Evolutionary conservation across 2,888 invertebrate genomes (phyloP), one percentile per base, ranked within the genome.

Genomic region (Hedychridium roseum): DNA sequence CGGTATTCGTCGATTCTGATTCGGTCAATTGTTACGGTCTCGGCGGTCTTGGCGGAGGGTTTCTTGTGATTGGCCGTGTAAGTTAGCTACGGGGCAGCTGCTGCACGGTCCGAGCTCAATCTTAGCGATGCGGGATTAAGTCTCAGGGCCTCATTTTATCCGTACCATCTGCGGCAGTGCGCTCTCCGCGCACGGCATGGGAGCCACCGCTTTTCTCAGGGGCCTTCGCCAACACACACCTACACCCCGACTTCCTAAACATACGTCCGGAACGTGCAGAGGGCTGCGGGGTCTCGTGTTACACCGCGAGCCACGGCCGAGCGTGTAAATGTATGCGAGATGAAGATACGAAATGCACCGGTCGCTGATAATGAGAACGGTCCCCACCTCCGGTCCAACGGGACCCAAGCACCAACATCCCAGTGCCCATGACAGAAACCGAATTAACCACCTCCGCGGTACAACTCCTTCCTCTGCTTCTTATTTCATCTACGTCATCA

Each of bases 51-150:
- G n/a, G n/a, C n/a, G n/a, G n/a, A n/a, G n/a, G n/a, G n/a, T n/a
- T n/a, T n/a, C n/a, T 9, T 32, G 11, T 16, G 14, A 14, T 16
- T 32, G 15, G 14, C 32, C 32, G 11, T 3, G 9, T 5, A n/a
- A n/a, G n/a, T n/a, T n/a, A 14, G 32, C 32, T 11, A 9, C 32
- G 32, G 2, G 14, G 11, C n/a, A 11, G 32, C 16, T 9, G 32
- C 27, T 27, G 27, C 27, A 4, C 23, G n/a, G 6, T 32, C 20
- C 14, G 18, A 27, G n/a, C n/a, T n/a, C n/a, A n/a, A n/a, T 27
- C 27, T 11, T 21, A 11, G 9, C 35, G 43, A 31, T 40, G 44
- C 39, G 44, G 44, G 43, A 51, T 55, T 39, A 48, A 55, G 35
- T 50, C 44, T 23, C 31, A 16, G 21, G 15, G 9, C 31, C 14